Conservation (phyloP, 1,140 invertebrate species). For the Dendrolimus punctatus region DNA sequence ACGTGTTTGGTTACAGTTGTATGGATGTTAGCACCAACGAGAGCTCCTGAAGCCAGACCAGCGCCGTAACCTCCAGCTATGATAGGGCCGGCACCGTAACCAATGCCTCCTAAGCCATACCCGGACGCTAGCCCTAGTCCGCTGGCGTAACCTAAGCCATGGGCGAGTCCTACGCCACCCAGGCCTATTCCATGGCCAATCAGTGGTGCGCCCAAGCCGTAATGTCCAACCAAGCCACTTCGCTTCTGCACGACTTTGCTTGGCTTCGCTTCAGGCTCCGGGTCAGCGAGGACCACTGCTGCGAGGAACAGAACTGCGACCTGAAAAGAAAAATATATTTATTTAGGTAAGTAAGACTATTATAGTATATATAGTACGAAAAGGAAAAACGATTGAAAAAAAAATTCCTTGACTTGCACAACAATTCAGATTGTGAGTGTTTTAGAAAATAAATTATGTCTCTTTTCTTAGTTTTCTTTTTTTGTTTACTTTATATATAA, state of each 20-base stretch:
- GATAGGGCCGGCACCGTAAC: conserved; percentile 11
- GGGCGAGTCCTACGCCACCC: conserved; percentile 10
- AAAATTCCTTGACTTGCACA: no score
- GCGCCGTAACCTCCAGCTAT: conserved; percentile 4
- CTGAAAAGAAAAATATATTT: conserved; percentile 27
- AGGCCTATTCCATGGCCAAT: conserved; percentile 2
- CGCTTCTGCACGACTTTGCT: conserved; percentile 60
- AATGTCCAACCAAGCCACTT: conserved; percentile 55
- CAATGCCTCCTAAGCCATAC: conserved; percentile 12
- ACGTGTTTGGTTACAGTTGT: conserved; percentile 66
- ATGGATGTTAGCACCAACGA: conserved; percentile 61
- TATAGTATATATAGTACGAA: no score
- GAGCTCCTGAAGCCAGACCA: conserved; percentile 17
- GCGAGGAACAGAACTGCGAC: conserved; percentile 40
- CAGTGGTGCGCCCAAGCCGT: conserved; percentile 17
- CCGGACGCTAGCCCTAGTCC: conserved; percentile 5
- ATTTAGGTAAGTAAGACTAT: no score
- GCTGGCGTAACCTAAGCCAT: conserved; percentile 1
- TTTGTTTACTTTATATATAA: no score
- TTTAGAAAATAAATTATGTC: no score
- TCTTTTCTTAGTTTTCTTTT: no score
- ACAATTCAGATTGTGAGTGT: no score
- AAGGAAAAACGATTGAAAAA: no score
- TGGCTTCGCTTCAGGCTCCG: conserved; percentile 53
- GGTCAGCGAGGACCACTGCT: conserved; percentile 51